Evolutionary conservation across 2,797 vertebrate genomes (phyloP), one percentile per base, ranked within the genome.

Genomic region (Ctenopoma kingsleyae): DNA sequence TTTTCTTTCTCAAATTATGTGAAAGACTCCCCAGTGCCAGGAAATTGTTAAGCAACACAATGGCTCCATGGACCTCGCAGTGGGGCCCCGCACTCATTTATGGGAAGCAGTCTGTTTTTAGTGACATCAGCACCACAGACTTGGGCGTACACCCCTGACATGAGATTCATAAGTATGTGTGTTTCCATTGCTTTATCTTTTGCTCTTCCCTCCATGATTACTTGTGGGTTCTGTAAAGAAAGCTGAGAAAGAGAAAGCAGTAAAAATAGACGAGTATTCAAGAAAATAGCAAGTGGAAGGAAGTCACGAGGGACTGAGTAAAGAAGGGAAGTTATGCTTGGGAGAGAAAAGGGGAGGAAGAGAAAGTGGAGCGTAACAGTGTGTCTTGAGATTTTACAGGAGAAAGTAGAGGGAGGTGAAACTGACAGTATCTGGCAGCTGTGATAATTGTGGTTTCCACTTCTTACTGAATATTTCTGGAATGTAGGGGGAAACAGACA

Each of bases 11-110:
- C 35, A 66, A 61, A 53, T 47, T 19, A 55, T 69, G 57, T 44
- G 41, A 76, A 32, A 68, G 56, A 51, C 22, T 74, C 47, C 32
- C 53, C 23, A 50, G 78, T 69, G 67, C n/a, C 78, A 89, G 87
- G 86, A 86, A 92, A 86, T 66, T n/a, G 76, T 85, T 73, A 79
- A 79, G 71, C 76, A 90, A 82, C 80, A 91, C 88, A 89, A 89
- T 85, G 2, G 71, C 20, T 68, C 43, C 59, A 61, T 63, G 60
- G 74, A 84, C 60, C 48, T 52, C 46, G 57, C 62, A 67, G 65
- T 38, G 82, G 76, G 38, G 83, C 80, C 79, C 87, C 71, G n/a
- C 16, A 2, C 36, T 70, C 73, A 58, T 81, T 82, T 58, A 65
- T 57, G 51, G 82, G 77, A 85, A 87, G 74, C 49, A 1, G 50